Evolutionary conservation across 53 echinoderm and acorn worm species (phyloP).

Genomic region (Zoroaster sp.): DNA sequence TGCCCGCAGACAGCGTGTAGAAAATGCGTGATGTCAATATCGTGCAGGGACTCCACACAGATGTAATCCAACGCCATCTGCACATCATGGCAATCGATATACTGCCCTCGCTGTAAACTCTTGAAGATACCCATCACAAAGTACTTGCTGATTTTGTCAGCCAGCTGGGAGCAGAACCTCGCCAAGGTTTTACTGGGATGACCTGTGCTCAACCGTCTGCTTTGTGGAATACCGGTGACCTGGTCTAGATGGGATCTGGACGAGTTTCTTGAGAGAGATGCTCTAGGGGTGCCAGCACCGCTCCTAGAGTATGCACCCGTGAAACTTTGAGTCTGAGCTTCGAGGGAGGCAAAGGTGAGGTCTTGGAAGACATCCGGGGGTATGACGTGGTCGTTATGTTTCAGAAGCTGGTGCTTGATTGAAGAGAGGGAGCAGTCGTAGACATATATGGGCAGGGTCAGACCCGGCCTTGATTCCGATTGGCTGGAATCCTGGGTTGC

Average conservation of each 20-base stretch:
- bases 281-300: conserved; percentile 7
- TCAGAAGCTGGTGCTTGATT: conserved; percentile 74
- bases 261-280: conserved; percentile 27
- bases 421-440: conserved; percentile 85
- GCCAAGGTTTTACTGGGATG: conserved; percentile 69
- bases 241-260: conserved; percentile 14
- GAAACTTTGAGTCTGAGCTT: conserved; percentile 29
- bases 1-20: conserved; percentile 92
- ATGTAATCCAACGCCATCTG: conserved; percentile 84
- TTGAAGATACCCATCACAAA: conserved; percentile 90
- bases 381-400: conserved; percentile 24
- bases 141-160: conserved; percentile 70
- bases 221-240: background rate
- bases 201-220: background rate
- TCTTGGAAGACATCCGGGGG: conserved; percentile 76
- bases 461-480: background rate
- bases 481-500: background rate
- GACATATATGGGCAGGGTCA: conserved; percentile 79
- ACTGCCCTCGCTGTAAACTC: conserved; percentile 80
- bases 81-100: conserved; percentile 76
- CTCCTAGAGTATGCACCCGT: background rate
- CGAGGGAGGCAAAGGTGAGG: conserved; percentile 73
- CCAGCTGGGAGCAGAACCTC: conserved; percentile 63
- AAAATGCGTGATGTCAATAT: conserved; percentile 93
- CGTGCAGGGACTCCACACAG: conserved; percentile 82